phyloP scores from a whole-genome alignment of 2,113 vertebrate genomes.

The Malurus cyaneus region DNA sequence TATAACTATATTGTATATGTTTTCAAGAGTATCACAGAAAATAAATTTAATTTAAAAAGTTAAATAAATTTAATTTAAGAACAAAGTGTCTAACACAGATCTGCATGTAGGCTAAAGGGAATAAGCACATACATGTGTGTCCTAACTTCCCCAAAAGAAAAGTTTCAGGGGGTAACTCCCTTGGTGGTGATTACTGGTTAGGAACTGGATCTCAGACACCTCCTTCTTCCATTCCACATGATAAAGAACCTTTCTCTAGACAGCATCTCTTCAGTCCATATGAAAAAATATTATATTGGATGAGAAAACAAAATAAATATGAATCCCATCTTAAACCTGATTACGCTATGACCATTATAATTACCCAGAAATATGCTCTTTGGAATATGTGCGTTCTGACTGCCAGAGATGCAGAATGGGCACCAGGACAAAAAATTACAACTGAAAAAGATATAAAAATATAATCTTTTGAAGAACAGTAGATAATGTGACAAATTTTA shows the following conservation, averaged over 20 bases:
- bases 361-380: neutral
- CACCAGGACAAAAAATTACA: neutral
- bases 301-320: neutral
- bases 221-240: neutral
- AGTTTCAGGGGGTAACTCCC: rapidly evolving
- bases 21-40: neutral
- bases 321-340: neutral
- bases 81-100: neutral
- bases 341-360: neutral
- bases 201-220: neutral
- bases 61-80: neutral
- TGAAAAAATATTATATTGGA: neutral
- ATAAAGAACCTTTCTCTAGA: neutral
- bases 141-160: neutral
- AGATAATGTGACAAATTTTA: rapidly evolving
- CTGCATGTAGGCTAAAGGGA: neutral
- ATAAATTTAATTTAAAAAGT: neutral
- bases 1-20: neutral
- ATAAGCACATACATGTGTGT: neutral
- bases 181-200: neutral
- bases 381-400: neutral
- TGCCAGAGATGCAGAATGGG: neutral
- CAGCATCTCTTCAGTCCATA: neutral
- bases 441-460: neutral
- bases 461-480: neutral